These are phyloP conservation scores for Ormyrus rosae DNA, from an alignment of 2,888 invertebrate species.

Conservation along the genomic window DNA sequence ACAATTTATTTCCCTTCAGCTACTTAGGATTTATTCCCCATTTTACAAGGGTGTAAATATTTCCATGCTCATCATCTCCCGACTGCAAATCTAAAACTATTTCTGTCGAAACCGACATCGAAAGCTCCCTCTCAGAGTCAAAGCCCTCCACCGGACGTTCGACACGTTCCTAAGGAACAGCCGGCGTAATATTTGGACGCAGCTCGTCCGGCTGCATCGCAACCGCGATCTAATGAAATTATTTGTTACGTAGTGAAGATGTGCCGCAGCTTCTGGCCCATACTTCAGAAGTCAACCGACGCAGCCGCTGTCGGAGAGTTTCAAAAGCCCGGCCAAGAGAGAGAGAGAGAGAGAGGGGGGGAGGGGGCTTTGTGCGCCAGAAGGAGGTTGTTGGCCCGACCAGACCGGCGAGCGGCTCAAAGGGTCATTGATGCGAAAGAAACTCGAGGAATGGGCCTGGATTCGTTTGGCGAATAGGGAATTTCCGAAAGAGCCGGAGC, in stretches of 20 bases:
- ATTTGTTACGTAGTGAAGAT: slow-evolving; percentile 25
- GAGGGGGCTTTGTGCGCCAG: too few species aligned
- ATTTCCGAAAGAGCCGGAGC: slow-evolving; percentile 23
- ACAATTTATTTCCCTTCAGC: too few species aligned
- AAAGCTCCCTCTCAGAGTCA: too few species aligned
- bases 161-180: too few species aligned
- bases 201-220: background rate
- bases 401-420: slow-evolving; percentile 13
- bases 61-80: too few species aligned
- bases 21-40: too few species aligned
- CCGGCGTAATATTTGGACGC: too few species aligned
- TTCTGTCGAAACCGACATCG: background rate
- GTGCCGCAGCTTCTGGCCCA: background rate
- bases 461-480: slow-evolving; percentile 27
- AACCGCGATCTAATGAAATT: slow-evolving; percentile 34
- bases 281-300: background rate
- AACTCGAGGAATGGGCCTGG: slow-evolving; percentile 12
- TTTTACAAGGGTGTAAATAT: too few species aligned
- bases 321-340: slow-evolving; percentile 26
- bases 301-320: background rate
- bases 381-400: too few species aligned
- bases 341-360: background rate
- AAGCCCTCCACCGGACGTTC: too few species aligned
- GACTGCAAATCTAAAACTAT: background rate
- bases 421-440: slow-evolving; percentile 45